These are phyloP conservation scores for Rutilus rutilus DNA, from an alignment of 2,113 vertebrate genomes.

Conservation along the genomic window DNA sequence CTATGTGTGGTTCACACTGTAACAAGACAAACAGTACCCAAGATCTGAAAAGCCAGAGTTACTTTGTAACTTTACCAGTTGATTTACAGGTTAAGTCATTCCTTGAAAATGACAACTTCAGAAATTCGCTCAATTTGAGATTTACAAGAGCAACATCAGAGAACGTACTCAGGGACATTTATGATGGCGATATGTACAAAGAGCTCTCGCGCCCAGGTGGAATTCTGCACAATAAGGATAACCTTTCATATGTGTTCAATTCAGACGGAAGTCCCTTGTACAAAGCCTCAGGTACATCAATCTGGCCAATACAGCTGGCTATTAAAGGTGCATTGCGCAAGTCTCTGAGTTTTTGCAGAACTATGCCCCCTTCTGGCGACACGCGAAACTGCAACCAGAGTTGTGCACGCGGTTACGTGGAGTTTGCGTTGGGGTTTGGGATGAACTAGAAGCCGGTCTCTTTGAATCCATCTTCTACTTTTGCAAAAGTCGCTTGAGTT, in stretches of 20 bases:
- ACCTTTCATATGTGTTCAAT: constrained; percentile 24
- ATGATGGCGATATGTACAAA: constrained; percentile 36
- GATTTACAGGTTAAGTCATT: background rate
- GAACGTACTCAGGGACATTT: constrained; percentile 13
- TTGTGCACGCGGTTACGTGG: too few relatives aligned
- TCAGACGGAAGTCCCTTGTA: constrained; percentile 39
- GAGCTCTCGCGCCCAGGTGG: constrained; percentile 5
- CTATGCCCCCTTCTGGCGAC: too few relatives aligned
- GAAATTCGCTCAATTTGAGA: constrained; percentile 6
- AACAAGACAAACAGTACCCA: background rate
- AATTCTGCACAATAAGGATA: constrained; percentile 1
- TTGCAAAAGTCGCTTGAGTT: too few relatives aligned
- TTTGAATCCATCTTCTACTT: too few relatives aligned
- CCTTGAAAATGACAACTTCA: constrained; percentile 12
- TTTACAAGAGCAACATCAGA: constrained; percentile 29
- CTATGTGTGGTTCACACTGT: constrained; percentile 25
- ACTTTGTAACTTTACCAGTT: constrained; percentile 31
- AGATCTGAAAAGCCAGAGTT: constrained; percentile 19
- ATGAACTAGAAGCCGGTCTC: too few relatives aligned
- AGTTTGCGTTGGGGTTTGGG: too few relatives aligned
- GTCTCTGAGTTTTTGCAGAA: too few relatives aligned
- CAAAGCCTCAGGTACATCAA: constrained; percentile 21
- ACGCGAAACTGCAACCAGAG: too few relatives aligned
- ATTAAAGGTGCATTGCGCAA: too few relatives aligned
- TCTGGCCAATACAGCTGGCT: constrained; percentile 32